These are phyloP conservation scores for Gasterosteus nipponicus DNA, from an alignment of 2,113 vertebrate species.

Conservation along the genomic window DNA sequence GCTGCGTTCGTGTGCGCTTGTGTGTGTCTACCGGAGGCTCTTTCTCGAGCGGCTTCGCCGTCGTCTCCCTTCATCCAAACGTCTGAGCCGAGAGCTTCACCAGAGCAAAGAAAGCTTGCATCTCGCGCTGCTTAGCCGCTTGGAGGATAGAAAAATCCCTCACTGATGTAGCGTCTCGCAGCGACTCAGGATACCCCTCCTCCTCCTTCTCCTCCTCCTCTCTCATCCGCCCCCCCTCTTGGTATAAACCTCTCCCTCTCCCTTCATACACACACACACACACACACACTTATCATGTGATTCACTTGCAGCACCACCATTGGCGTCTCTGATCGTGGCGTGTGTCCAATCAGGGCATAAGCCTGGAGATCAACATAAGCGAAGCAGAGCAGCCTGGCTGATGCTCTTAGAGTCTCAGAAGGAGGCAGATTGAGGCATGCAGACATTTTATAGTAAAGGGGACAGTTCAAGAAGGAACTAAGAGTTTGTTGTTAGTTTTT, in stretches of 20 bases:
- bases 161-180: constrained; percentile 74
- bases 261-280: constrained; percentile 41
- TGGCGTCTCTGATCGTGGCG: constrained; percentile 81
- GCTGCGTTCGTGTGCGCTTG: constrained; percentile 29
- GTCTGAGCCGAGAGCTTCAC: constrained; percentile 39
- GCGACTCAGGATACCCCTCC: constrained; percentile 64
- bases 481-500: constrained; percentile 6
- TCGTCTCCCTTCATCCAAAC: constrained; percentile 48
- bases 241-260: constrained; percentile 49
- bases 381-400: constrained; percentile 82
- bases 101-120: constrained; percentile 53
- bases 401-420: constrained; percentile 77
- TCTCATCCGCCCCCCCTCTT: constrained; percentile 43
- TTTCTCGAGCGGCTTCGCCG: constrained; percentile 41
- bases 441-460: constrained; percentile 34
- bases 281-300: constrained; percentile 74
- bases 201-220: constrained; percentile 45
- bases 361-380: constrained; percentile 90
- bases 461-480: constrained; percentile 16
- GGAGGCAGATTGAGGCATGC: constrained; percentile 53
- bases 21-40: constrained; percentile 40
- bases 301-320: constrained; percentile 79
- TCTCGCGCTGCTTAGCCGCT: constrained; percentile 57
- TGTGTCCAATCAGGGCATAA: constrained; percentile 88
- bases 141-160: constrained; percentile 45